These are phyloP conservation scores for Streptopelia turtur DNA, from an alignment of 2,797 vertebrate genomes.

Conservation along the genomic window DNA sequence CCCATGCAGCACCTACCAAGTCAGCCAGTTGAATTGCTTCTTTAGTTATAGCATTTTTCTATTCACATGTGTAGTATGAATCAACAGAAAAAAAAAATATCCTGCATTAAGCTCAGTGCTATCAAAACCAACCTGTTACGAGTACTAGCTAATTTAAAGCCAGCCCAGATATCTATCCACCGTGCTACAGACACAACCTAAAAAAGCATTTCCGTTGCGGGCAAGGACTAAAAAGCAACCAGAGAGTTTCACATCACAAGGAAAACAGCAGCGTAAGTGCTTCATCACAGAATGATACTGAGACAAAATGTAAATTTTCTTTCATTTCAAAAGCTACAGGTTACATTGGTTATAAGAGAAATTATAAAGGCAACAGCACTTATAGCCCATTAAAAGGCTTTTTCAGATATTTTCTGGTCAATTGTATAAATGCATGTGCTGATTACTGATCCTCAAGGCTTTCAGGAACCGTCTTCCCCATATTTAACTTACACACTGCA, in stretches of 20 bases:
- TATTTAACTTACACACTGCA: background rate
- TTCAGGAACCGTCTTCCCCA: background rate
- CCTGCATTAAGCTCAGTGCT: background rate
- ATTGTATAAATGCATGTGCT: fast-evolving
- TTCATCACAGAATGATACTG: background rate
- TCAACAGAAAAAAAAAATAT: background rate
- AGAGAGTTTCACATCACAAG: background rate
- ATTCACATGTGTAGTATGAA: background rate
- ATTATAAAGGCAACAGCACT: background rate
- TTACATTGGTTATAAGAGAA: background rate
- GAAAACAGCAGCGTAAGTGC: background rate
- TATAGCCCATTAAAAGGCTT: background rate
- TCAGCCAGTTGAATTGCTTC: background rate
- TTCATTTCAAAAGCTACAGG: background rate
- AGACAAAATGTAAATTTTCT: background rate
- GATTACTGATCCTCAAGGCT: background rate
- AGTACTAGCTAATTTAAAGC: background rate
- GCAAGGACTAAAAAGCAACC: background rate
- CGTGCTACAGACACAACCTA: background rate
- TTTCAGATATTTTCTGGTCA: background rate
- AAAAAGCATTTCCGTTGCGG: background rate
- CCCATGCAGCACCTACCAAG: background rate
- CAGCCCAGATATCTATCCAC: background rate
- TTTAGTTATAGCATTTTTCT: background rate
- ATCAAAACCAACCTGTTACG: background rate